Evolutionary conservation across 2,888 invertebrate species (phyloP).

Genomic region (Amiota mariae): DNA sequence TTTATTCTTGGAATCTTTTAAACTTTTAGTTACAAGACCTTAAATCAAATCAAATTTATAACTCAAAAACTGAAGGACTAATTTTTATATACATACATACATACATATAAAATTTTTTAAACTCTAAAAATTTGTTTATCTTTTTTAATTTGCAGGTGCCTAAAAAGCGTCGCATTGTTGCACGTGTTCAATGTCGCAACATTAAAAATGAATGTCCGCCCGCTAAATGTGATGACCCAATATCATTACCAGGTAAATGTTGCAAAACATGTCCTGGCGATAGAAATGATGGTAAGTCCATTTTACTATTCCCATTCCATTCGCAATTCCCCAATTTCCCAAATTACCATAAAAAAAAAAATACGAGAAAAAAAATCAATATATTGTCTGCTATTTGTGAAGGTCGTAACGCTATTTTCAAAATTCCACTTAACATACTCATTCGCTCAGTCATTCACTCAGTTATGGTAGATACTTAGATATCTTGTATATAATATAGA

Average conservation of each 20-base stretch:
- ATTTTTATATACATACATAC: too few species aligned
- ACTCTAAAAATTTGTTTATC: background rate
- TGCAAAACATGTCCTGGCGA: conserved; percentile 94
- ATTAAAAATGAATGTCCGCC: conserved; percentile 94
- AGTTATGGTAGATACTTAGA: conserved; percentile 11
- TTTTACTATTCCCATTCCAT: too few species aligned
- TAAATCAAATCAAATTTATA: too few species aligned
- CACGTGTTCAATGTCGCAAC: conserved; percentile 91
- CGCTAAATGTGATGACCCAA: conserved; percentile 88
- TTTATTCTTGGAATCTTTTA: too few species aligned
- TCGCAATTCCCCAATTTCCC: background rate
- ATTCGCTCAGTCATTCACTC: conserved; percentile 43
- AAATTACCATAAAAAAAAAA: background rate
- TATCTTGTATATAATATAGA: too few species aligned
- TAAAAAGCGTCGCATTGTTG: conserved; percentile 89
- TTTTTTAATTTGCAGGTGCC: conserved; percentile 80
- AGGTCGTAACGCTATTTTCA: too few species aligned
- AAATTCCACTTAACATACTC: background rate
- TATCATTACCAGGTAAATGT: conserved; percentile 87
- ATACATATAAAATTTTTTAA: background rate
- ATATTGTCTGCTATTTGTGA: background rate
- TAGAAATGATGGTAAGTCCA: conserved; percentile 79
- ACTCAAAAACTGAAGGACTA: too few species aligned
- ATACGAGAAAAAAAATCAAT: background rate
- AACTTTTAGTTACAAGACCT: too few species aligned